Percentiles rank a stretch among this genome's conserved stretches.
phyloP scores from a whole-genome alignment of 1,140 invertebrate genomes.

The Zaprionus ghesquierei region DNA sequence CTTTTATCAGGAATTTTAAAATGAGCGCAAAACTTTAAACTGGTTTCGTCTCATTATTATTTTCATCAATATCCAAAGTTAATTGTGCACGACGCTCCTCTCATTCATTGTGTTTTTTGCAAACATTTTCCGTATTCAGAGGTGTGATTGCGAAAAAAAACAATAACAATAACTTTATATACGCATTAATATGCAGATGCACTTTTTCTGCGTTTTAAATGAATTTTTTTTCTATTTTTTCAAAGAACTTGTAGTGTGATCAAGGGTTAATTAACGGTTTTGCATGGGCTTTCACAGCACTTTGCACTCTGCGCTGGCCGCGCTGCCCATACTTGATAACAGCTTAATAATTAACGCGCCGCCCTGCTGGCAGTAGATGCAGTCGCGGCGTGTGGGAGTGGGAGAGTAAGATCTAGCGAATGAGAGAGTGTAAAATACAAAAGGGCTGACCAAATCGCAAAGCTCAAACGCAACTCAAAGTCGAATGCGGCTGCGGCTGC shows the following conservation, averaged over 20 bases:
- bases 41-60: slow-evolving; percentile 53
- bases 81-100: slow-evolving; percentile 16
- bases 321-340: slow-evolving; percentile 35
- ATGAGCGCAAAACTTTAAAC: slow-evolving; percentile 53
- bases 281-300: slow-evolving; percentile 40
- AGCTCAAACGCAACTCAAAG: slow-evolving; percentile 30
- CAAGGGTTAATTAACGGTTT: slow-evolving; percentile 50
- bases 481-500: slow-evolving; percentile 16
- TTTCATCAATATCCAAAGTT: slow-evolving; percentile 26
- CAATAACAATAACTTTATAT: slow-evolving; percentile 5
- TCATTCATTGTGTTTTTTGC: slow-evolving; percentile 23
- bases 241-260: slow-evolving; percentile 7
- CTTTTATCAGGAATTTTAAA: slow-evolving; percentile 63
- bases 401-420: background rate
- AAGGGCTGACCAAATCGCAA: slow-evolving; percentile 35
- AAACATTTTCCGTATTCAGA: slow-evolving; percentile 15
- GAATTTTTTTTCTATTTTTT: background rate
- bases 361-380: slow-evolving; percentile 37
- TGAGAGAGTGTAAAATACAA: background rate
- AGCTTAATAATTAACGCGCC: slow-evolving; percentile 29
- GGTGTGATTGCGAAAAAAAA: slow-evolving; percentile 14
- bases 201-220: background rate
- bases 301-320: slow-evolving; percentile 46
- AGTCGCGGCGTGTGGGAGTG: background rate
- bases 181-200: slow-evolving; percentile 38